These are phyloP conservation scores for Pangasius krempfi DNA, from an alignment of 2,797 vertebrate genomes.

Conservation along the genomic window DNA sequence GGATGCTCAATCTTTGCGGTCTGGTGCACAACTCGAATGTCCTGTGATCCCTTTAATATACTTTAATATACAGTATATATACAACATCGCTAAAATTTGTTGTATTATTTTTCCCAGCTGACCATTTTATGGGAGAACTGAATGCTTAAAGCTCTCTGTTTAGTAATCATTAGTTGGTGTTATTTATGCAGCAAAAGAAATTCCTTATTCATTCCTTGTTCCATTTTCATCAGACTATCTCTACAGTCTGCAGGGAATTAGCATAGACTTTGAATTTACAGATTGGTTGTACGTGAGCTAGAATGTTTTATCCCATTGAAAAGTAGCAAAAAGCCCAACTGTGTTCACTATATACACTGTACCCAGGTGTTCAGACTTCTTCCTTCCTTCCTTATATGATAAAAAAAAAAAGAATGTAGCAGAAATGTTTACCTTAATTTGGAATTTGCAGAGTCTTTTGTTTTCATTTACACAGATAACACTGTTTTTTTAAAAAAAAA, in stretches of 20 bases:
- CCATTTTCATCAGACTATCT: constrained; percentile 52
- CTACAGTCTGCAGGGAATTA: constrained; percentile 34
- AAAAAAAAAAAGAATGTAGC: neutral
- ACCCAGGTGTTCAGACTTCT: neutral
- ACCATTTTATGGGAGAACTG: constrained; percentile 58
- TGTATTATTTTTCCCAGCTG: constrained; percentile 65
- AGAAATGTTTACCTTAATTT: neutral
- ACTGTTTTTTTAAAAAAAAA: neutral
- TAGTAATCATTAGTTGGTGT: constrained; percentile 46
- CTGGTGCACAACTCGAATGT: neutral
- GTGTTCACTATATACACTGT: neutral
- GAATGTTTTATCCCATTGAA: constrained; percentile 9
- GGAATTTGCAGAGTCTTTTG: neutral
- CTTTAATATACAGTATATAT: neutral
- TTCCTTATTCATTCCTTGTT: constrained; percentile 49
- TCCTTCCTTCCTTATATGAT: neutral
- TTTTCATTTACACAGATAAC: neutral
- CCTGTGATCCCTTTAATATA: neutral
- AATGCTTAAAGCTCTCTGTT: constrained; percentile 70
- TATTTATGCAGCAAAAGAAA: constrained; percentile 52
- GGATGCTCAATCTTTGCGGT: neutral
- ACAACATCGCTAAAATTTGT: constrained; percentile 50
- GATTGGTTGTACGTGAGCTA: constrained; percentile 20
- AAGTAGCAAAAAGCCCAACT: neutral
- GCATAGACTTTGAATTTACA: constrained; percentile 48